Conservation (phyloP, 2,113 vertebrate genomes). For the Anhinga anhinga region DNA sequence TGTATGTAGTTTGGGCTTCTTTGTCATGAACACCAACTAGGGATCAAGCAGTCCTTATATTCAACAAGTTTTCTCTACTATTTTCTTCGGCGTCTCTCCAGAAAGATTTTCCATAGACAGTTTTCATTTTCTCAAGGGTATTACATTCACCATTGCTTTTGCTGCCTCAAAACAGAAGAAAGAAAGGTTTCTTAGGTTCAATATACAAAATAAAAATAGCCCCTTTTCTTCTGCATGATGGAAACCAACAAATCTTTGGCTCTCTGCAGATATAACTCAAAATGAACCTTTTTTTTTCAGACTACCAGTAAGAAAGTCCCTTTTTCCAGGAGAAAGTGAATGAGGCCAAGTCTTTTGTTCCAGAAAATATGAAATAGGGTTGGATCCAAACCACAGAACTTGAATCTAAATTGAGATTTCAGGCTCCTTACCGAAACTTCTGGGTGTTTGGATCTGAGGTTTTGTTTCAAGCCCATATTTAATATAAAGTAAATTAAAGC, state of each 20-base stretch:
- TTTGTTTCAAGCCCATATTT: conserved; percentile 17
- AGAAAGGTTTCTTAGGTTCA: neutral
- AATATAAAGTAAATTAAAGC: neutral
- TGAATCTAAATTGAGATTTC: conserved; percentile 9
- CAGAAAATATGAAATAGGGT: conserved; percentile 6
- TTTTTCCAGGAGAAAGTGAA: neutral
- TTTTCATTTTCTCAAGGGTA: neutral
- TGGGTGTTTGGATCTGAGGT: neutral
- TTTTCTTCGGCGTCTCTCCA: neutral
- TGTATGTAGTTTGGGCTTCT: neutral
- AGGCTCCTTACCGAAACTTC: neutral
- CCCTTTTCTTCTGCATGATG: neutral
- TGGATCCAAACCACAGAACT: conserved; percentile 18
- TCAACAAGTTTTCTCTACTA: neutral
- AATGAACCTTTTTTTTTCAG: neutral
- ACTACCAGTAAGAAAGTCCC: neutral
- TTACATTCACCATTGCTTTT: neutral
- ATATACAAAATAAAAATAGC: neutral
- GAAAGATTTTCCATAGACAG: neutral
- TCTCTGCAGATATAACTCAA: neutral
- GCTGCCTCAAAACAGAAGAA: neutral
- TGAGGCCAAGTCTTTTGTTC: neutral
- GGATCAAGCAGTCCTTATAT: neutral
- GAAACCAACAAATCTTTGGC: neutral
- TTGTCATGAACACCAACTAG: neutral